phyloP scores from a whole-genome alignment of 2,113 vertebrate genomes.

The Hassar affinis region DNA sequence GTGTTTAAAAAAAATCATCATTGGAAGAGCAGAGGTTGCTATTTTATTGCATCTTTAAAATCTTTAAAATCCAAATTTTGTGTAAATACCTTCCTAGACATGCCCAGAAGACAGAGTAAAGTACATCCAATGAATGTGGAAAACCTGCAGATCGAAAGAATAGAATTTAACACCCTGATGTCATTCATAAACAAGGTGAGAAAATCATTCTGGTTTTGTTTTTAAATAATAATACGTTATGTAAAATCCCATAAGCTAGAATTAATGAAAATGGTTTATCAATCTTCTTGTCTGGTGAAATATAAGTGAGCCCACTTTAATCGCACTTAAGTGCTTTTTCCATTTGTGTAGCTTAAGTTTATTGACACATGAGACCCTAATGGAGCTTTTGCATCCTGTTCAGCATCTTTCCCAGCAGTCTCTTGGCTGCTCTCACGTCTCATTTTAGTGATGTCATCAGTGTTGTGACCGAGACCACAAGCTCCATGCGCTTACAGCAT shows the following conservation, averaged over 20 bases:
- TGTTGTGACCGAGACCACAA: conserved; percentile 48
- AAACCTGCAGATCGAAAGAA: not conserved
- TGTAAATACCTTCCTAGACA: conserved; percentile 33
- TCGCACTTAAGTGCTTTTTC: not conserved
- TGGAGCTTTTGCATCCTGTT: not conserved
- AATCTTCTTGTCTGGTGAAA: not conserved
- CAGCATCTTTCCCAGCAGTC: not conserved
- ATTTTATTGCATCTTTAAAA: not conserved
- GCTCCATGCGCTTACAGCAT: not conserved
- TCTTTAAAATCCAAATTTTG: not conserved
- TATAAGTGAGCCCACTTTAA: not conserved
- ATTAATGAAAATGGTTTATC: not conserved
- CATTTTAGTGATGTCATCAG: conserved; percentile 58
- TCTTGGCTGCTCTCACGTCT: not conserved
- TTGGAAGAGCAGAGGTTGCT: not conserved
- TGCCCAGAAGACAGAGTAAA: conserved; percentile 46
- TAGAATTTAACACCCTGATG: not conserved
- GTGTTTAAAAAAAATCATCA: not conserved
- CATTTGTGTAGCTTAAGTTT: not conserved
- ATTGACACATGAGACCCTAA: conserved; percentile 2
- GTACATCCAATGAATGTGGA: conserved; percentile 42
- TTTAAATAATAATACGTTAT: not conserved
- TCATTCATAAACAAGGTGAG: conserved; percentile 49
- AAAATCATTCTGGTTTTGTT: not conserved
- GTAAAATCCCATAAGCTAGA: too few relatives aligned